A percentile compares a stretch with the other conserved stretches of the same genome.
phyloP scores from a whole-genome alignment of 2,888 invertebrate genomes.

The Ligdia adustata region DNA sequence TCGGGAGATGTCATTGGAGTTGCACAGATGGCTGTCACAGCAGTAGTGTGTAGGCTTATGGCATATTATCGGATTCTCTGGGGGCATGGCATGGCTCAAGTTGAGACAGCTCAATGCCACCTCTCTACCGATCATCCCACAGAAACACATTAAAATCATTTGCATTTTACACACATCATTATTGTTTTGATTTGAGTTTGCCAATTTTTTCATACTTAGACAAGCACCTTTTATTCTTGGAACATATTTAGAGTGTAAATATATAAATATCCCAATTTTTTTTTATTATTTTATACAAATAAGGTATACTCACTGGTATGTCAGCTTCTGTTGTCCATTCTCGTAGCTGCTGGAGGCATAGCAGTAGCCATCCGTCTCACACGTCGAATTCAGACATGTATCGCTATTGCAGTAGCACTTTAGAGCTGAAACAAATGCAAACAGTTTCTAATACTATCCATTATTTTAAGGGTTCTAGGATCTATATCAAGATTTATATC shows the following conservation, averaged over 20 bases:
- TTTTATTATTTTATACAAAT: no score
- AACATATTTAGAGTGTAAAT: conserved; percentile 6
- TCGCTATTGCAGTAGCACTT: conserved; percentile 95
- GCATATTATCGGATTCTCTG: conserved; percentile 75
- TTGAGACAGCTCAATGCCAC: conserved; percentile 84
- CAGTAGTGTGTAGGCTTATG: conserved; percentile 68
- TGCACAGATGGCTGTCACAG: conserved; percentile 76
- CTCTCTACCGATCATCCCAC: conserved; percentile 69
- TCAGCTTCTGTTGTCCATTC: conserved; percentile 85
- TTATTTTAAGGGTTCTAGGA: no score
- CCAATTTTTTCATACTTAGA: conserved; percentile 47
- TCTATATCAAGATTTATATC: no score
- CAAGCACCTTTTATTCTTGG: background rate
- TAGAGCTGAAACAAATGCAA: conserved; percentile 80
- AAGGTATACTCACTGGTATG: conserved; percentile 88
- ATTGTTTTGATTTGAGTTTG: conserved; percentile 70
- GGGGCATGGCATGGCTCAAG: conserved; percentile 79
- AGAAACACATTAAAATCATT: conserved; percentile 60
- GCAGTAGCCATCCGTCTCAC: conserved; percentile 95
- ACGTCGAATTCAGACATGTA: conserved; percentile 90
- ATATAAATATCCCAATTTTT: conserved; percentile 5
- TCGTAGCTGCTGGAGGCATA: conserved; percentile 90
- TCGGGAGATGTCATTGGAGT: conserved; percentile 66
- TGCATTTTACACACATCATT: conserved; percentile 31
- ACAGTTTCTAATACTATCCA: no score